phyloP scores from a whole-genome alignment of 2,797 vertebrate genomes.

The Anolis apletophallus region DNA sequence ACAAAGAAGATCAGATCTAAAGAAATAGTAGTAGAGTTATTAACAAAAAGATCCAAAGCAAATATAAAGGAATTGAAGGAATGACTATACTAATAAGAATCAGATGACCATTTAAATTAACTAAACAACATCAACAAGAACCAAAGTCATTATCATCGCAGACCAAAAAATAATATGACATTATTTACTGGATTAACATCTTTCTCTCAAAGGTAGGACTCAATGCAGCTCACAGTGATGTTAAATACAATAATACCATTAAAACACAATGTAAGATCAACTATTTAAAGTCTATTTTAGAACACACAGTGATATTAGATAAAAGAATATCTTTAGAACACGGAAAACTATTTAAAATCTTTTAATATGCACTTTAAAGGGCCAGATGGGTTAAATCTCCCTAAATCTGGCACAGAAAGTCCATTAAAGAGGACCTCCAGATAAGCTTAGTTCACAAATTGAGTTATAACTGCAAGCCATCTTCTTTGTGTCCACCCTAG shows the following conservation, averaged over 20 bases:
- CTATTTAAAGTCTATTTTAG: no score
- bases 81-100: background rate
- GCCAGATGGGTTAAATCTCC: background rate
- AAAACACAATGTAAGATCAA: no score
- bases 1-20: background rate
- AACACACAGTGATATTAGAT: no score
- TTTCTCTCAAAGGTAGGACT: no score
- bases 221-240: no score
- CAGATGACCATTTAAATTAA: background rate
- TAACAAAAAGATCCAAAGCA: background rate
- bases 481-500: background rate
- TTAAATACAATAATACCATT: no score
- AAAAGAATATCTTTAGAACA: no score
- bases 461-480: background rate
- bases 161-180: background rate
- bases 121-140: background rate
- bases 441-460: background rate
- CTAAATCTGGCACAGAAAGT: background rate
- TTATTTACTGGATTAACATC: background rate
- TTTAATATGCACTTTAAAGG: no score
- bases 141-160: background rate
- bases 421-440: background rate
- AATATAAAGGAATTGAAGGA: background rate
- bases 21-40: background rate
- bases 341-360: no score